Conservation (phyloP, 1,140 invertebrate genomes). For the Aphelenchoides fujianensis region DNA sequence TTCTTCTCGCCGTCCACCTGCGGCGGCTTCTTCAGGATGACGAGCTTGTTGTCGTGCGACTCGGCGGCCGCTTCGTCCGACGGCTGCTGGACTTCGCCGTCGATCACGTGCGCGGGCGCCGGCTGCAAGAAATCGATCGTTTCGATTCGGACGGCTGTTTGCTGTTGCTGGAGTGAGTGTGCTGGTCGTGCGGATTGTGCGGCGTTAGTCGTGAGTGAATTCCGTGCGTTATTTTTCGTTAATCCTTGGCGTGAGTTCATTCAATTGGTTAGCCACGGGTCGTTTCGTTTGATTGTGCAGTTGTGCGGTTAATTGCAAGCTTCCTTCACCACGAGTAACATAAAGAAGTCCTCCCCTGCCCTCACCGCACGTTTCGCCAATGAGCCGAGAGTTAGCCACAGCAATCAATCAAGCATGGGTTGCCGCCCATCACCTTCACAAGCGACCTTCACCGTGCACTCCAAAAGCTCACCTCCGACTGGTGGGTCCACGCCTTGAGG, state of each 20-base stretch:
- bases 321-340: too few species aligned
- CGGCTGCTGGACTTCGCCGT: conserved; percentile 1
- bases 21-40: conserved; percentile 12
- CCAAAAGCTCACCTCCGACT: conserved; percentile 13
- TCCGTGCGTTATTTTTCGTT: too few species aligned
- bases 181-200: neutral
- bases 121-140: conserved; percentile 12
- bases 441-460: neutral
- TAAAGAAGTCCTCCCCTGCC: too few species aligned
- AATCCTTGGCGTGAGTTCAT: too few species aligned
- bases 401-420: too few species aligned
- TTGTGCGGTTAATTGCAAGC: too few species aligned
- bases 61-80: neutral
- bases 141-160: neutral
- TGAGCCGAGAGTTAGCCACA: too few species aligned
- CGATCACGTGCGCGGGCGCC: neutral
- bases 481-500: conserved; percentile 2
- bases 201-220: too few species aligned
- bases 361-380: too few species aligned
- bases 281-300: too few species aligned
- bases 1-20: conserved; percentile 6
- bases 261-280: too few species aligned
- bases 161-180: too few species aligned
- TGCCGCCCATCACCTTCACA: neutral
- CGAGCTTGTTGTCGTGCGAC: neutral